phyloP scores from a whole-genome alignment of 2,113 vertebrate genomes.

The Osmerus mordax region DNA sequence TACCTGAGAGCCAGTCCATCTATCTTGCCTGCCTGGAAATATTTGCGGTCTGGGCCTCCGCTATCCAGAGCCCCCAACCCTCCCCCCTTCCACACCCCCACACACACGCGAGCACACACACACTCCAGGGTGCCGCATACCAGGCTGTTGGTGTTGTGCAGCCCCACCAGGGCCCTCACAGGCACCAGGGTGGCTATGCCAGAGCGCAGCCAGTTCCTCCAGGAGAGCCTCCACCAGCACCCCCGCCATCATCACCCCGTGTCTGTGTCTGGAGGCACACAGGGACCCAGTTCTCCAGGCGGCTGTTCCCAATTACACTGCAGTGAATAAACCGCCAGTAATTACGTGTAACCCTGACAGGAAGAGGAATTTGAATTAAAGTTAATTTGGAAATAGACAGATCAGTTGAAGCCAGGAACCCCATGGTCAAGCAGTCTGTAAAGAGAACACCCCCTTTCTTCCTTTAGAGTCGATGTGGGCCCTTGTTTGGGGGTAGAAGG shows the following conservation, averaged over 20 bases:
- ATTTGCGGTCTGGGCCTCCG: no score
- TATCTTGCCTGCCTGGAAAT: no score
- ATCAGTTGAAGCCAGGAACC: conserved; percentile 15
- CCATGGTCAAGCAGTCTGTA: conserved; percentile 22
- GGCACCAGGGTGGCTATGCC: no score
- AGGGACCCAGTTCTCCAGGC: conserved; percentile 56
- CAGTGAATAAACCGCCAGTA: conserved; percentile 64
- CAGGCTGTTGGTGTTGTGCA: no score
- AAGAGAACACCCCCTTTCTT: neutral
- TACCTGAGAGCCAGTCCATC: neutral
- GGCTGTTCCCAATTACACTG: conserved; percentile 69
- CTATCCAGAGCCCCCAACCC: no score
- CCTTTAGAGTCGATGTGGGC: neutral
- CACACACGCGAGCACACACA: no score
- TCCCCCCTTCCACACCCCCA: no score
- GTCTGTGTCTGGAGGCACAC: conserved; percentile 36
- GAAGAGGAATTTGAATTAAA: conserved; percentile 62
- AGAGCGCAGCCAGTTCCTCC: conserved; percentile 18
- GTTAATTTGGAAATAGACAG: conserved; percentile 52
- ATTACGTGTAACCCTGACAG: conserved; percentile 65
- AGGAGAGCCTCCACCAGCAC: conserved; percentile 13
- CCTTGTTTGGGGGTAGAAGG: neutral
- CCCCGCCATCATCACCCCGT: conserved; percentile 42
- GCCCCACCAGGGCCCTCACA: no score
- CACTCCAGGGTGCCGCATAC: no score